Percentiles rank a stretch among this genome's conserved stretches.
phyloP scores from a whole-genome alignment of 2,797 vertebrate species.

The Hyperoplus lanceolatus region DNA sequence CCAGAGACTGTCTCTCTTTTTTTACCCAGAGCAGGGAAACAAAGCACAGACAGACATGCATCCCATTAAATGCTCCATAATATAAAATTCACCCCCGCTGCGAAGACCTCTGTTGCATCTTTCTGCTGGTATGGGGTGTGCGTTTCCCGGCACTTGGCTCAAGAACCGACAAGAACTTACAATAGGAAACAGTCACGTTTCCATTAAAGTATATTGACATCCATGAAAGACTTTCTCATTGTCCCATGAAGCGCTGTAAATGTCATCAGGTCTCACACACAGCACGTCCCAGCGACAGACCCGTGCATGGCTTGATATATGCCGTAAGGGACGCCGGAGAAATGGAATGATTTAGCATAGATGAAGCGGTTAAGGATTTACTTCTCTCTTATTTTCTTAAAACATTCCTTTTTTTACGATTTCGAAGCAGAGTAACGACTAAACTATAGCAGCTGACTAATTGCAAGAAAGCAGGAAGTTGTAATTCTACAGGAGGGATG shows the following conservation, averaged over 20 bases:
- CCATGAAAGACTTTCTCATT: slow-evolving; percentile 51
- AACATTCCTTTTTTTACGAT: neutral
- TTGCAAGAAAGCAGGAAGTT: neutral
- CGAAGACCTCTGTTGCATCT: slow-evolving; percentile 51
- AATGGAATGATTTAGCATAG: neutral
- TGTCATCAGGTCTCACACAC: slow-evolving; percentile 49
- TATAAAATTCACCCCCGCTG: slow-evolving; percentile 52
- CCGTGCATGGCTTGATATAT: neutral
- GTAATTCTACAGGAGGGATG: neutral
- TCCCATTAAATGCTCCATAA: slow-evolving; percentile 57
- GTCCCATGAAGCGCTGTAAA: slow-evolving; percentile 51
- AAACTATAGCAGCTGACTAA: neutral
- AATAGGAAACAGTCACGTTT: slow-evolving; percentile 37
- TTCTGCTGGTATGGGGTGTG: slow-evolving; percentile 27
- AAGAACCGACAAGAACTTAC: slow-evolving; percentile 22
- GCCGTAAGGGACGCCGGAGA: neutral
- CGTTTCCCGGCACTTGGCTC: slow-evolving; percentile 35
- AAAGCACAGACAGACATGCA: slow-evolving; percentile 48
- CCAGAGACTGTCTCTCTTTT: slow-evolving; percentile 14
- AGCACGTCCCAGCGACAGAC: slow-evolving; percentile 22
- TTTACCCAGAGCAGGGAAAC: slow-evolving; percentile 34
- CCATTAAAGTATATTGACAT: slow-evolving; percentile 25
- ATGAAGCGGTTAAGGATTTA: neutral
- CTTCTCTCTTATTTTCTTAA: neutral
- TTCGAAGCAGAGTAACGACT: neutral